Base-by-base conservation (phyloP, 2,113 vertebrate genomes). In the Saguinus imperator region DNA sequence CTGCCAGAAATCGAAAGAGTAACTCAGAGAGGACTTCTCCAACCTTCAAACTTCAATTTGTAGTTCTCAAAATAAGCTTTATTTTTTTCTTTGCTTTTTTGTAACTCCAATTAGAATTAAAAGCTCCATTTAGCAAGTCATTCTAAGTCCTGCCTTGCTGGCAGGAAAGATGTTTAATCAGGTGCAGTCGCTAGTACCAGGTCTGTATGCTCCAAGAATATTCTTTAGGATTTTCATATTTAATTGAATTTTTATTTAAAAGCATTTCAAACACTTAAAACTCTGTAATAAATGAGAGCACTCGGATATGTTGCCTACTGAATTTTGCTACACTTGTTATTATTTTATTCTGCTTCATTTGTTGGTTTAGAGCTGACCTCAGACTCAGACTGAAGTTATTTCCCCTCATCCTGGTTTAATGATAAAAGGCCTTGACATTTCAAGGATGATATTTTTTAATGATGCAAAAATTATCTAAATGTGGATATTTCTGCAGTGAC, bases 211-310 rank as follows among this genome's bases (percentile, higher is more conserved):
- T 96, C 68, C 52, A 32, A 55, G 25, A 86, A 68, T 43, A 1
- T 25, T 58, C 29, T 40, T 21, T 20, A 93, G 17, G 43, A 32
- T 50, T 91, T 92, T 85, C 52, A 35, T 43, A 64, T 80, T 52
- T 84, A 82, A 73, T 55, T 91, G 23, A 55, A n/a, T 81, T 91
- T 96, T 82, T 27, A 58, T 40, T 29, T 68, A 77, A 89, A 82
- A 88, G 81, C 21, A 89, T 57, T 75, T 76, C 17, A n/a, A 77
- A 68, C 13, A 8, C 5, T 64, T 57, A 43, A 66, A 58, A 55
- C n/a, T 61, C n/a, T 52, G 8, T 43, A n/a, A 64, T 45, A 75
- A 84, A 64, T 16, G 23, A 32, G 40, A 57, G 4, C 35, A 25
- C 40, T 61, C 45, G 29, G 9, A 40, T 45, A 68, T 45, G 20